Base-by-base conservation (phyloP, 2,113 vertebrate genomes). In the Cacatua alba region DNA sequence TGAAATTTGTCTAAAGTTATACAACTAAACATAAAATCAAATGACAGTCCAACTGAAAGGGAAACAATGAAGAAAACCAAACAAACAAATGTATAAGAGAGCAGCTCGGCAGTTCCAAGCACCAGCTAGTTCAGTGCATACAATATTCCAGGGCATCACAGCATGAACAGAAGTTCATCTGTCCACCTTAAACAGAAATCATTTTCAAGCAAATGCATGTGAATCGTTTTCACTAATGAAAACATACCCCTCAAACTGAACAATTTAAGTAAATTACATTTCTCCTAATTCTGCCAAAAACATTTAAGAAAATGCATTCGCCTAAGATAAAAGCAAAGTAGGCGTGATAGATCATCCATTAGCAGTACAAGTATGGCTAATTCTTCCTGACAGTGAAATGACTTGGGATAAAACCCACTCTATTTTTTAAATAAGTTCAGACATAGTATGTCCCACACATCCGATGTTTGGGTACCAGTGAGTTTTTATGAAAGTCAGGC, bases 281-380 rank as follows among this genome's bases (percentile, higher is more conserved):
- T 91, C 82, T 71, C 76, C 79, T 68, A 92, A 92, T 90, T 95
- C 82, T 88, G 71, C 82, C 93, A 78, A 80, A 95, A 96, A 82
- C 80, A 86, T 92, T 82, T 90, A 93, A 79, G 86, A 76, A 95
- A 95, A 94, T 77, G 63, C 82, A 89, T 87, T 77, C 74, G 44
- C 74, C 70, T 39, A 69, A 86, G 71, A 93, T 76, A 89, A 86
- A 94, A 90, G 72, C 64, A 57, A 77, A 94, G 65, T 10, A 92
- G 59, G n/a, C 13, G 5, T 13, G 31, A 93, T 57, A 94, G 63
- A 87, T 86, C 74, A 77, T 64, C 89, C 86, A 85, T 94, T 86
- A 95, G 57, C 59, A 92, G 82, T 26, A 69, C 31, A 74, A 85
- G 70, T 24, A 85, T 1, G 0, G 82, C 31, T 95, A 88, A 95